Evolutionary conservation across 2,888 invertebrate genomes (phyloP), one percentile per base, ranked within the genome.

Genomic region (Philopedon plagiatum): DNA sequence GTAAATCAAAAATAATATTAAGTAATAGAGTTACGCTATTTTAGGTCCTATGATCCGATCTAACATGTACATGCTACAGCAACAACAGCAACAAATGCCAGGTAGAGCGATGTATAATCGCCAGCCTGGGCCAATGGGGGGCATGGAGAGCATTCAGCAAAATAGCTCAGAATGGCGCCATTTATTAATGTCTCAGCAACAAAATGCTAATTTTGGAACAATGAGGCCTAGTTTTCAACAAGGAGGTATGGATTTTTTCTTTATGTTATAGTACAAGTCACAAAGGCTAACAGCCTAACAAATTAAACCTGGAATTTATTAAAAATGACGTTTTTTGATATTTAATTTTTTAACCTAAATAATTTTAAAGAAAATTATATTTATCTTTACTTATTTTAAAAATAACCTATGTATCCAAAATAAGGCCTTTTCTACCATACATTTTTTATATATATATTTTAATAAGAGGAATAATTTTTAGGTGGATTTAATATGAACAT

Each of bases 1-100:
- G 49, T 5, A 5, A 15, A 21, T 8, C 8, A 19, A 19, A 18
- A 19, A 19, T n/a, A 5, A 49, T 19, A 19, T 5, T 19, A n/a
- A n/a, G 49, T 15, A 29, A 29, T 1, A 19, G 8, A 18, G 2
- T 32, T 44, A 13, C 18, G 19, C 4, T 64, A 8, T 46, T 72
- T 64, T 56, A 90, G 90, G 90, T 76, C 91, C 91, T 4, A 91
- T 91, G 91, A 91, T 91, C 88, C 87, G 91, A 75, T 89, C 90
- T 1, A 88, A 88, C 76, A 87, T 89, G 87, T 89, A 88, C 75
- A 88, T 89, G 87, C 87, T 89, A 80, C 88, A 87, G 68, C 91
- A 91, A 63, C 89, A 88, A 71, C 87, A 87, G 82, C 85, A 87
- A 82, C 84, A 86, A 83, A 79, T 78, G 71, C 73, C 79, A 32